Percentiles rank a stretch among this genome's conserved stretches.
These are phyloP conservation scores for Mustela lutreola DNA, from an alignment of 2,113 vertebrate species.

Conservation along the genomic window DNA sequence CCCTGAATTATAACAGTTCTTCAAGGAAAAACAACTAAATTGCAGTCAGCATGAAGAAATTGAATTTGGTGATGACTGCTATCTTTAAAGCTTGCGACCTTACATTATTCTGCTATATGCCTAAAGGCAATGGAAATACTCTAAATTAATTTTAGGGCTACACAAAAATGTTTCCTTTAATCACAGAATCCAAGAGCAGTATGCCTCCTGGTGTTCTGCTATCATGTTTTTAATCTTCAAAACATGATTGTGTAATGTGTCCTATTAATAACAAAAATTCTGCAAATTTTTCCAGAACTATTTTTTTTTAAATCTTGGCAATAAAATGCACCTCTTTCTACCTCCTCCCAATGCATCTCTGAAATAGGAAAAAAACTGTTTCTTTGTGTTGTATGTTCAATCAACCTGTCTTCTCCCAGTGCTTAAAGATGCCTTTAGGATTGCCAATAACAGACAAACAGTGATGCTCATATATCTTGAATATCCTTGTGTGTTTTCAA, in stretches of 20 bases:
- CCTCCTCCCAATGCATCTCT: not conserved
- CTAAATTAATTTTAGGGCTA: conserved; percentile 66
- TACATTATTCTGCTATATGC: conserved; percentile 49
- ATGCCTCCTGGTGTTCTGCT: not conserved
- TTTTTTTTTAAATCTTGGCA: conserved; percentile 1
- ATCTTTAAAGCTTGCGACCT: conserved; percentile 56
- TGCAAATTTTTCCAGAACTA: not conserved
- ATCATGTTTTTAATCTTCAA: conserved; percentile 41
- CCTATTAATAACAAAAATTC: not conserved
- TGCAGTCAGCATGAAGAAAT: conserved; percentile 53
- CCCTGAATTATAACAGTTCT: conserved; percentile 45
- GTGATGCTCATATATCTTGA: not conserved
- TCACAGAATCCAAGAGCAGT: conserved; percentile 32
- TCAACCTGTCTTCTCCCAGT: not conserved
- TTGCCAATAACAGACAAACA: not conserved
- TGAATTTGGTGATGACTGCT: conserved; percentile 11
- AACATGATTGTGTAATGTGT: conserved; percentile 7
- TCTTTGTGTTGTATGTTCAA: not conserved
- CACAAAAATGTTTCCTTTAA: conserved; percentile 23
- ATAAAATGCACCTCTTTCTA: not conserved
- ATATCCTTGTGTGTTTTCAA: not conserved
- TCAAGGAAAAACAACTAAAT: conserved; percentile 54
- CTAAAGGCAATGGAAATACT: conserved; percentile 24
- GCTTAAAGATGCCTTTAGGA: not conserved
- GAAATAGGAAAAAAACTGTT: not conserved